Base-by-base conservation (phyloP, 2,113 vertebrate genomes). In the Azemiops feae region DNA sequence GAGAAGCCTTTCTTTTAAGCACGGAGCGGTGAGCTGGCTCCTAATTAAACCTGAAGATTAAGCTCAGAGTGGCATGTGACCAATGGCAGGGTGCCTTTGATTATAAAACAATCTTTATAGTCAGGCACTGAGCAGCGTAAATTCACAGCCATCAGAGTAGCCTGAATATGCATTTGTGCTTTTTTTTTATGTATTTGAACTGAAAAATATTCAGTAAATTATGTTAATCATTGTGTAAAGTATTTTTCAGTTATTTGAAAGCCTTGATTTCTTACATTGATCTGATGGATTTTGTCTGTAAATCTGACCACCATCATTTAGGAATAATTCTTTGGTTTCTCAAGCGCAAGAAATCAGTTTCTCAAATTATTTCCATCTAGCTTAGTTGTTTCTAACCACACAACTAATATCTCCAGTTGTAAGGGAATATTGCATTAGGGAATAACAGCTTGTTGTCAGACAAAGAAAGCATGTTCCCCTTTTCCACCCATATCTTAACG, bases 321-420 rank as follows among this genome's bases (percentile, higher is more conserved):
- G 89, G 90, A 94, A 94, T 94, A 95, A 87, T 1, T 30, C 69
- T 89, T 90, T 87, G 89, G 94, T 64, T 94, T 86, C 94, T 92
- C 91, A 92, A 91, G 94, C 92, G 92, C 92, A 54, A 74, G 81
- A 94, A 94, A 47, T 88, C 90, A 45, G 91, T 60, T 96, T 89
- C 69, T 91, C 91, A 96, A 96, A 95, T 89, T 92, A 93, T 92
- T 92, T 92, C 12, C 2, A 93, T 90, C 89, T 87, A 58, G 85
- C 34, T 91, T 47, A 64, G 89, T 60, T 92, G 54, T 91, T 95
- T 93, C 92, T 93, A 95, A 94, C 88, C 94, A 34, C 95, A 88
- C 92, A 95, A 50, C 95, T 96, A 95, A 96, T 18, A 54, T 94
- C 88, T 94, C 95, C 88, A 64, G 91, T 81, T 93, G 95, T 94